A percentile compares a stretch with the other conserved stretches of the same genome.
Evolutionary conservation across 2,797 vertebrate species (phyloP).

Genomic region (Hozukius guyotensis): DNA sequence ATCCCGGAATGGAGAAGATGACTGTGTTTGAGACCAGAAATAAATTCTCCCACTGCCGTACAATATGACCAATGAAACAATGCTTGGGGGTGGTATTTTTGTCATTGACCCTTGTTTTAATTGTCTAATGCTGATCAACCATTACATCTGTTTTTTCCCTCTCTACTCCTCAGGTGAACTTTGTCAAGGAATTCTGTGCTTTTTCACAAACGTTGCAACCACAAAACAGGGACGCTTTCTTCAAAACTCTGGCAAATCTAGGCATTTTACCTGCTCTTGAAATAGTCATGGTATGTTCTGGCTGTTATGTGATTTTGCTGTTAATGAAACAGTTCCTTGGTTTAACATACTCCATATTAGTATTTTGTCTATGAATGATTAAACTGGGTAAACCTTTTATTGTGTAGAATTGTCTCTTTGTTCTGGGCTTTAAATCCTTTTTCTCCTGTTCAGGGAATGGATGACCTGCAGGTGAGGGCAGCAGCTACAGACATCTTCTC

Average conservation of each 20-base stretch:
- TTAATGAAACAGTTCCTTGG: neutral
- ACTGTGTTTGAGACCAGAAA: neutral
- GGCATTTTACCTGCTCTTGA: slow-evolving; percentile 97
- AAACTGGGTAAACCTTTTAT: neutral
- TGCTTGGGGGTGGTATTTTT: neutral
- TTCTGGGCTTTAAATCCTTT: neutral
- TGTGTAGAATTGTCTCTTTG: neutral
- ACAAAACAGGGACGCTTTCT: slow-evolving; percentile 96
- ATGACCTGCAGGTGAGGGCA: slow-evolving; percentile 96
- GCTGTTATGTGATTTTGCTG: neutral
- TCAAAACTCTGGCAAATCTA: slow-evolving; percentile 95
- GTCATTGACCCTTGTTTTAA: neutral
- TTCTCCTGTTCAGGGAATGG: slow-evolving; percentile 89
- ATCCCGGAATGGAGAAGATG: neutral
- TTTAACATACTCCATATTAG: neutral
- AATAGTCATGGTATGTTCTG: slow-evolving; percentile 91
- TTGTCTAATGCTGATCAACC: neutral
- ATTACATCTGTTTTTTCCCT: slow-evolving; percentile 30
- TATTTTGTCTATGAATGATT: neutral
- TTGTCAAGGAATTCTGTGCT: slow-evolving; percentile 97
- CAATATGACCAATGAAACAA: neutral
- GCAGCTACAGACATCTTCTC: slow-evolving; percentile 99
- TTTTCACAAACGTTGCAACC: slow-evolving; percentile 97
- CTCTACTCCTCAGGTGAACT: slow-evolving; percentile 88
- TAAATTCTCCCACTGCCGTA: neutral